Percentiles rank a stretch among this genome's conserved stretches.
These are phyloP conservation scores for Phocides pigmalion DNA, from an alignment of 1,140 invertebrate species.

Conservation along the genomic window DNA sequence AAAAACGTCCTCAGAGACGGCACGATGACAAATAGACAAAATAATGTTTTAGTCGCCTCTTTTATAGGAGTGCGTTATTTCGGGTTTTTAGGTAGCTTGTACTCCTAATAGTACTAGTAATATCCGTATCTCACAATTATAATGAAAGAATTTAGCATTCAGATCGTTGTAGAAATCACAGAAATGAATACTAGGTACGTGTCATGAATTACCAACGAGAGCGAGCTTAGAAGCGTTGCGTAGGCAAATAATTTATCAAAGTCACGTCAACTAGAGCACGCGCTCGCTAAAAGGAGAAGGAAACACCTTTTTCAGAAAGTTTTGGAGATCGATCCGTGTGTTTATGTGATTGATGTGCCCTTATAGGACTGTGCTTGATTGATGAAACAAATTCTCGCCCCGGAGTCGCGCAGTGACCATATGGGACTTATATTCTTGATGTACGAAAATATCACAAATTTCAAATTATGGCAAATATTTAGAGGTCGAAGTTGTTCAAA, in stretches of 20 bases:
- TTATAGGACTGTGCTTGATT: conserved; percentile 29
- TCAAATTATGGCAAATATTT: no score
- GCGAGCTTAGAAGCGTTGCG: conserved; percentile 41
- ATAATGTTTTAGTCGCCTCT: no score
- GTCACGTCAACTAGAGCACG: conserved; percentile 46
- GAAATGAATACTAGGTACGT: conserved; percentile 25
- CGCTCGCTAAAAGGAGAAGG: conserved; percentile 40
- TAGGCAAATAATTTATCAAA: conserved; percentile 61
- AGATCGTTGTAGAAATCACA: conserved; percentile 19
- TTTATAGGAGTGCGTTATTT: no score
- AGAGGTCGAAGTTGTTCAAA: no score
- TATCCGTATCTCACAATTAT: background rate
- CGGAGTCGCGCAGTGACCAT: background rate
- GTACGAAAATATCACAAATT: no score
- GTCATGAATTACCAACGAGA: conserved; percentile 27
- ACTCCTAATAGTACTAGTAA: conserved; percentile 3
- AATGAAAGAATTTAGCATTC: conserved; percentile 15
- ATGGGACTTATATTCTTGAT: no score
- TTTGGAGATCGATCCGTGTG: conserved; percentile 45
- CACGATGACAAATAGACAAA: no score
- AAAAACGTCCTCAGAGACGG: no score
- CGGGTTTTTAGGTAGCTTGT: no score
- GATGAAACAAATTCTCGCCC: background rate
- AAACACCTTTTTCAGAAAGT: conserved; percentile 53
- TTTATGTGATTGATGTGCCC: conserved; percentile 50